Percentiles rank a stretch among this genome's conserved stretches.
Conservation (phyloP, 2,113 vertebrate genomes). For the Callipepla squamata region DNA sequence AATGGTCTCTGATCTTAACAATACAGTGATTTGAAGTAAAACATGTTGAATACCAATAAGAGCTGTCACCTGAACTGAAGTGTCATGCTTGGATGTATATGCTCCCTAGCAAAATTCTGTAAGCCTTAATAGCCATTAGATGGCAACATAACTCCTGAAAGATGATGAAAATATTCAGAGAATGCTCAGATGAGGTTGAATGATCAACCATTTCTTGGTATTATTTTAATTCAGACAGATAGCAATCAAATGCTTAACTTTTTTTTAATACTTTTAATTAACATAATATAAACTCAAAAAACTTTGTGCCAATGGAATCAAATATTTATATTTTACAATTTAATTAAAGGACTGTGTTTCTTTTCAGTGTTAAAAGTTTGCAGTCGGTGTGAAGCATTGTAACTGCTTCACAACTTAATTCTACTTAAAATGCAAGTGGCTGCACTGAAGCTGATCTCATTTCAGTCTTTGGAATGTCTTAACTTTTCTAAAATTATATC, state of each 20-base stretch:
- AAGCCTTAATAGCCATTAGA: slow-evolving; percentile 54
- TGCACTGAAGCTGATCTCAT: not conserved
- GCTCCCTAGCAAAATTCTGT: not conserved
- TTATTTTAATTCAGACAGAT: not conserved
- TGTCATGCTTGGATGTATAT: not conserved
- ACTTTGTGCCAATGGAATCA: not conserved
- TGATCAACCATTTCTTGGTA: not conserved
- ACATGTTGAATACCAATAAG: not conserved
- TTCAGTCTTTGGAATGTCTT: not conserved
- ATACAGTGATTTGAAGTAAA: not conserved
- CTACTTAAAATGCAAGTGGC: not conserved
- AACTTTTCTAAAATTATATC: not conserved
- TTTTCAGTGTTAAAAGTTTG: not conserved
- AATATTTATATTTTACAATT: not conserved
- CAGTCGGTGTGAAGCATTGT: not conserved
- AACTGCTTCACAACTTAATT: not conserved
- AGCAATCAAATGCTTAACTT: not conserved
- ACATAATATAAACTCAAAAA: not conserved
- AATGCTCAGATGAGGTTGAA: not conserved
- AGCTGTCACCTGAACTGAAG: not conserved
- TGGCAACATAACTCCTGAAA: slow-evolving; percentile 41
- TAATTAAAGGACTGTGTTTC: not conserved
- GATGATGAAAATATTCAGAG: not conserved
- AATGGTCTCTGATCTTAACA: not conserved
- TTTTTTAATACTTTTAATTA: not conserved